Evolutionary conservation across 1,140 invertebrate species (phyloP).

Genomic region (Euura lappo): DNA sequence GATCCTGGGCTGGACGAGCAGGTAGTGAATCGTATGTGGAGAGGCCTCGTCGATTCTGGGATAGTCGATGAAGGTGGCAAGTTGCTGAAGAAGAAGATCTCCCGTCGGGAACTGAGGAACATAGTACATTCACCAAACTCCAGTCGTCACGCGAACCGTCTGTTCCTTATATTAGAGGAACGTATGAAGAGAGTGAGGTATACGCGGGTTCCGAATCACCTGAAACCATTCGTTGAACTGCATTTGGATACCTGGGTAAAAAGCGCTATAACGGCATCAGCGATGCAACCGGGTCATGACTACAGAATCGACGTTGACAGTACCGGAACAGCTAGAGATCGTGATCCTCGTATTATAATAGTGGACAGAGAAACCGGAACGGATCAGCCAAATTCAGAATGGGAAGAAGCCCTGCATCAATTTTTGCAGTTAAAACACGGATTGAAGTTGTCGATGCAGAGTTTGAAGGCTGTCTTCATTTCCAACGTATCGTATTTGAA

Average conservation of each 20-base stretch:
- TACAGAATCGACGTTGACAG: slow-evolving; percentile 38
- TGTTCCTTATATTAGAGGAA: slow-evolving; percentile 9
- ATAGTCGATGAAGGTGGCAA: slow-evolving; percentile 12
- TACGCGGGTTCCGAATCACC: slow-evolving; percentile 29
- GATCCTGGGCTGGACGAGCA: not conserved
- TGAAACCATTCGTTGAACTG: slow-evolving; percentile 30
- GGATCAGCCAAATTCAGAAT: slow-evolving; percentile 47
- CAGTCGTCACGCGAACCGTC: not conserved
- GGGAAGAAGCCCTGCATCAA: slow-evolving; percentile 53
- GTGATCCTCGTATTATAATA: slow-evolving; percentile 40
- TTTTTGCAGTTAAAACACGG: slow-evolving; percentile 56
- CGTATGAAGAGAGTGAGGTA: slow-evolving; percentile 21
- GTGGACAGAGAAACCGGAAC: slow-evolving; percentile 53
- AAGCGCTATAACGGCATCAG: slow-evolving; percentile 31
- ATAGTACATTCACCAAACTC: not conserved
- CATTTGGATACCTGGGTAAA: slow-evolving; percentile 30
- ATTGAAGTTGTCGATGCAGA: slow-evolving; percentile 42
- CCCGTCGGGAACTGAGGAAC: not conserved
- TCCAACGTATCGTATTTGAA: slow-evolving; percentile 54
- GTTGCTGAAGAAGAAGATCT: not conserved
- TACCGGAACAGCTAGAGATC: slow-evolving; percentile 35
- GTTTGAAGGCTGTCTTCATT: slow-evolving; percentile 50
- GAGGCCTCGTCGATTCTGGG: slow-evolving; percentile 10
- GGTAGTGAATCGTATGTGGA: not conserved
- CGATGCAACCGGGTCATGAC: slow-evolving; percentile 27